These are phyloP conservation scores for Luscinia luscinia DNA, from an alignment of 2,797 vertebrate species.

Conservation along the genomic window DNA sequence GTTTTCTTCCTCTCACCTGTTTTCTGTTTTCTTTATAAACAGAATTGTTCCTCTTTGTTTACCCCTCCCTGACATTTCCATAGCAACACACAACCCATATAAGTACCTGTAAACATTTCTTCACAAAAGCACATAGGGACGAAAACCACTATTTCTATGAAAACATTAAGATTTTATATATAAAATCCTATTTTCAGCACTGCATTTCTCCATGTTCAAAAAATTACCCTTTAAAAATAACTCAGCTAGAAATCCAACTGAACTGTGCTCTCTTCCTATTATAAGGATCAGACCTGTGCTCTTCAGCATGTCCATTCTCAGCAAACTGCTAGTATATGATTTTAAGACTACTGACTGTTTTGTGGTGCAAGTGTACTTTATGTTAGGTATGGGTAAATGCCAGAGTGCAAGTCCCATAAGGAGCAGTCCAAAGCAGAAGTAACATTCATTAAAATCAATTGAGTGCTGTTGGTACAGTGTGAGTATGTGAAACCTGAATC, in stretches of 20 bases:
- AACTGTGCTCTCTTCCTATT: not conserved
- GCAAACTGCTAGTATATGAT: not conserved
- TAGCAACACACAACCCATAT: conserved; percentile 2
- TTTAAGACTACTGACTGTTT: not conserved
- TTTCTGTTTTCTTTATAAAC: conserved; percentile 27
- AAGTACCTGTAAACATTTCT: not conserved
- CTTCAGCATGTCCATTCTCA: not conserved
- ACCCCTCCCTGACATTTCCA: conserved; percentile 26
- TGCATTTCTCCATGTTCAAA: not conserved
- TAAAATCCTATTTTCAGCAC: not conserved
- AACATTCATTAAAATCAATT: not conserved
- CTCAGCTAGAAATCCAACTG: not conserved
- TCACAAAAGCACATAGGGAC: not conserved
- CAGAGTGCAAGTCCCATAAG: not conserved
- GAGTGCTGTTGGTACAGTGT: not conserved
- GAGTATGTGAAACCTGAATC: not conserved
- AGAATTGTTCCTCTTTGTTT: conserved; percentile 13
- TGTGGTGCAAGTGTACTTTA: not conserved
- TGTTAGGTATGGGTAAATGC: not conserved
- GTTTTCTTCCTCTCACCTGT: conserved; percentile 14
- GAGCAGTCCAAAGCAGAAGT: not conserved
- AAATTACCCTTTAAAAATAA: not conserved
- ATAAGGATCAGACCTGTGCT: not conserved
- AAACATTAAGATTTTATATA: not conserved
- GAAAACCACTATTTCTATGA: not conserved